These are phyloP conservation scores for Bos taurus DNA, from an alignment of 2,113 vertebrate species.

Conservation along the genomic window ARS-UCD2.0 NC_037339.1:85100501-85101000, in stretches of 20 bases:
- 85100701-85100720: background rate
- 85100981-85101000: slow-evolving; percentile 91
- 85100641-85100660: background rate
- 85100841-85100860: slow-evolving; percentile 84
- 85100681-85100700: too few species aligned
- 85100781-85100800: slow-evolving; percentile 86
- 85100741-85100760: slow-evolving; percentile 91
- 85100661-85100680: background rate
- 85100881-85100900: slow-evolving; percentile 56
- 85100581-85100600: background rate
- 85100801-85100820: slow-evolving; percentile 87
- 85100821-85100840: slow-evolving; percentile 93
- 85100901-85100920: background rate
- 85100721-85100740: slow-evolving; percentile 54
- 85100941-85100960: slow-evolving; percentile 79
- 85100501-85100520: background rate
- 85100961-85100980: slow-evolving; percentile 92
- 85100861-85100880: slow-evolving; percentile 93
- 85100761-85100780: slow-evolving; percentile 88
- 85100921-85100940: background rate
- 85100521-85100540: background rate
- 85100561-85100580: too few species aligned
- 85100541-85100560: background rate
- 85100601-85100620: background rate
- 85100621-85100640: background rate